Percentiles rank a stretch among this genome's conserved stretches.
These are phyloP conservation scores for Aotus griseimembra DNA, from an alignment of 2,797 vertebrate species.

Conservation along the genomic window DNA sequence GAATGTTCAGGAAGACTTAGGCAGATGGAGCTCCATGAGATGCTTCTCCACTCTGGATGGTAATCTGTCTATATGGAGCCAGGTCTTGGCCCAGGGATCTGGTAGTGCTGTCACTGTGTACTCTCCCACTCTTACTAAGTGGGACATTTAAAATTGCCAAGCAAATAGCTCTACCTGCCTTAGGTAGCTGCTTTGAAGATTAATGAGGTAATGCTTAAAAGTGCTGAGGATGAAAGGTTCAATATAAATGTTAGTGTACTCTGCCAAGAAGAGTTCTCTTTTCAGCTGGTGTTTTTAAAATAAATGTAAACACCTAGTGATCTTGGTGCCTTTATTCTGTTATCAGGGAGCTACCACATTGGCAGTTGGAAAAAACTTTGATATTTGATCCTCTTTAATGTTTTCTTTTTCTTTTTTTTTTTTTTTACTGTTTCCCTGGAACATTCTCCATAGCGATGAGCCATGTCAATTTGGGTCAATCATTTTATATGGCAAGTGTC, in stretches of 20 bases:
- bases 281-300: constrained; percentile 45
- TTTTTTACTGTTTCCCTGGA: constrained; percentile 42
- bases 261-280: constrained; percentile 46
- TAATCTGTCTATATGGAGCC: neutral
- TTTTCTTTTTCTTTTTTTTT: constrained; percentile 61
- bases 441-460: constrained; percentile 28
- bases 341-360: constrained; percentile 5
- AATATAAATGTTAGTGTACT: constrained; percentile 50
- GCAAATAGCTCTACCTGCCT: constrained; percentile 43
- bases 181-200: constrained; percentile 64
- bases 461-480: neutral
- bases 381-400: constrained; percentile 31
- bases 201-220: constrained; percentile 65
- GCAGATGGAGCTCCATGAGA: neutral
- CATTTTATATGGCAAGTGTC: constrained; percentile 51
- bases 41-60: neutral
- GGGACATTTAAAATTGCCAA: constrained; percentile 57
- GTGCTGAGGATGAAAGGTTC: constrained; percentile 48
- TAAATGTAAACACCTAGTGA: constrained; percentile 43
- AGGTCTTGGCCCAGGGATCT: neutral
- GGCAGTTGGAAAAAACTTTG: constrained; percentile 60
- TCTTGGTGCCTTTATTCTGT: neutral
- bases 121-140: neutral
- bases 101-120: neutral
- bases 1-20: neutral